Base-by-base conservation (phyloP, 2,113 vertebrate genomes). In the Oxyura jamaicensis region DNA sequence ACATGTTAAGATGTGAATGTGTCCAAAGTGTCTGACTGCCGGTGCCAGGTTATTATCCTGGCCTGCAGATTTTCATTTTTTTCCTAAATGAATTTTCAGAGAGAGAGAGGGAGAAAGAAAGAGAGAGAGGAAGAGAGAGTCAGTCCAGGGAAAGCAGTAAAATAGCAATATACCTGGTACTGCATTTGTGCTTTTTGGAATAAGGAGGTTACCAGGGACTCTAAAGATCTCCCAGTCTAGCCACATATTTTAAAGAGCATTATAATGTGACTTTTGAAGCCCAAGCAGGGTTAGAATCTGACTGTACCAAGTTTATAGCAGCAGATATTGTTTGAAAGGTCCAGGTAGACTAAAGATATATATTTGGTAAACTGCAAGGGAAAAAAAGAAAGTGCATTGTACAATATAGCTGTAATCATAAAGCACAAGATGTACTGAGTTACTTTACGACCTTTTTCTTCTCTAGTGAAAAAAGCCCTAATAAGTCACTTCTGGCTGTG, bases 401-500 rank as follows among this genome's bases (percentile, higher is more conserved):
- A 85, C 86, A 83, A 91, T 94, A 91, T 35, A 96, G 92, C 69
- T 73, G 79, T 93, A 94, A 93, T 68, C 93, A 94, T 96, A 94
- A 97, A 94, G 84, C 86, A 92, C 86, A 89, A 89, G 86, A 85
- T 79, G 78, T 86, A 69, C 88, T 83, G 93, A 76, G 86, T 94
- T 90, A 87, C 68, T 97, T 96, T 95, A 95, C 6, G 53, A 95
- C 72, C 81, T 97, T 83, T 90, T 88, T 86, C 90, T 94, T 95
- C 68, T 89, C 55, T 48, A 74, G 66, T 59, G 75, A 96, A 95
- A 81, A 96, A 95, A 94, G 48, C 89, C 44, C 59, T 94, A 97
- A 94, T 96, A 96, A 96, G 91, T 96, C 95, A 95, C 78, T 97
- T 91, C 83, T 91, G 91, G 72, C 93, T 96, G 52, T 75, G 79